These are phyloP conservation scores for Drosophila flavopinicola DNA, from an alignment of 2,888 invertebrate genomes.

Conservation along the genomic window DNA sequence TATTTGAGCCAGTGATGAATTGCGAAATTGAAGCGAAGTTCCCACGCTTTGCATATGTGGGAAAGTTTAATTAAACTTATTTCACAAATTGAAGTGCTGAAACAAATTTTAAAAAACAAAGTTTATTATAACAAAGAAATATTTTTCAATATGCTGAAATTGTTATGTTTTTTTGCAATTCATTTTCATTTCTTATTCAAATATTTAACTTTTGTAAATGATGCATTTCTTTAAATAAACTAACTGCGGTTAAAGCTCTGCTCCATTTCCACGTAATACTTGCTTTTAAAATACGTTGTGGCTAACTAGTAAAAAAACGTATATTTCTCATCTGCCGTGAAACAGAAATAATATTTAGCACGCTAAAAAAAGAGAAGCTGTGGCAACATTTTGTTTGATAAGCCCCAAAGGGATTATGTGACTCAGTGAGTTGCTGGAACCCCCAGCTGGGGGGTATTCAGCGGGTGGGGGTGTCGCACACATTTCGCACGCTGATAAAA, in stretches of 20 bases:
- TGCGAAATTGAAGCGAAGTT: not conserved
- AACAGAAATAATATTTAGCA: slow-evolving; percentile 6
- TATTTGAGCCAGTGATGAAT: slow-evolving; percentile 4
- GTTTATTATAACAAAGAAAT: too few relatives aligned
- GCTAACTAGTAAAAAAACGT: not conserved
- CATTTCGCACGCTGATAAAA: slow-evolving; percentile 59
- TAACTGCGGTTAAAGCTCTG: slow-evolving; percentile 3
- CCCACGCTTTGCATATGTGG: slow-evolving; percentile 6
- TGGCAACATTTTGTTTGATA: slow-evolving; percentile 46
- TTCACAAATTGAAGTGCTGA: not conserved
- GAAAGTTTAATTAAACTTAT: not conserved
- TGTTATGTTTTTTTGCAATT: too few relatives aligned
- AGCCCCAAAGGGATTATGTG: slow-evolving; percentile 58
- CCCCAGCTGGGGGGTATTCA: not conserved
- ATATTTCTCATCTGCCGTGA: not conserved
- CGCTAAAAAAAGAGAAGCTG: slow-evolving; percentile 11
- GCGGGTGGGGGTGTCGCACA: not conserved
- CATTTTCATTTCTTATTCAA: not conserved
- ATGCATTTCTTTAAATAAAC: not conserved
- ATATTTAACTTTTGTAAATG: not conserved
- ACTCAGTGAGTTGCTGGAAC: not conserved
- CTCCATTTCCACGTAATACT: not conserved
- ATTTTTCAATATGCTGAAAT: too few relatives aligned
- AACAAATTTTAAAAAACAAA: too few relatives aligned
- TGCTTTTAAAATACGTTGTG: slow-evolving; percentile 1